Evolutionary conservation across 2,888 invertebrate genomes (phyloP), one percentile per base, ranked within the genome.

Genomic region (Ischnus inquisitorius): DNA sequence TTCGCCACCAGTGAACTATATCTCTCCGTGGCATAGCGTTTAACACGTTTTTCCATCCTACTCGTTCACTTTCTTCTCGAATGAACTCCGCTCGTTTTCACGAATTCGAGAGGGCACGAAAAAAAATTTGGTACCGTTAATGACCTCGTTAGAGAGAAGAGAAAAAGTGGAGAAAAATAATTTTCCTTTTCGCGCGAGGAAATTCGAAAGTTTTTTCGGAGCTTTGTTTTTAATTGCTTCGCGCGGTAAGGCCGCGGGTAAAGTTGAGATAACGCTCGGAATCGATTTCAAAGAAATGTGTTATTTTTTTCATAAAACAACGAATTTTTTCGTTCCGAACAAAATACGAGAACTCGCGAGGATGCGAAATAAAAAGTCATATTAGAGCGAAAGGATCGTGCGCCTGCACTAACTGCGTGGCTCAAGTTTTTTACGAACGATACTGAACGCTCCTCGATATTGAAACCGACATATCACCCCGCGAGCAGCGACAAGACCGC

Each of bases 1-100:
- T 77, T 82, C 71, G 48, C 72, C 67, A 57, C 39, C 54, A 62
- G 25, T 77, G 77, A 82, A 77, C 72, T 82, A 77, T 77, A 39
- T 64, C 41, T n/a, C 5, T 8, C 46, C 57, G 67, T 57, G 25
- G 28, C 28, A 28, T 64, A 77, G 77, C 34, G 34, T 82, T 71
- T 51, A 8, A 39, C 71, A 43, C 62, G n/a, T 62, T 60, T 48
- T 69, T 62, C 19, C 46, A 12, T 46, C 16, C 72, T 14, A 5
- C 57, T 6, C 14, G n/a, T 1, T 8, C 28, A 60, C 6, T 12
- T 28, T 25, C 14, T 25, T 34, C 34, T 34, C 8, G 8, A 34
- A 34, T 34, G 34, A 34, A 34, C 34, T 34, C 34, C 8, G 8
- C 34, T 34, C 34, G 34, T 34, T 60, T 60, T n/a, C 57, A 14